phyloP scores from a whole-genome alignment of 2,797 vertebrate genomes.

The Australoheros facetus region DNA sequence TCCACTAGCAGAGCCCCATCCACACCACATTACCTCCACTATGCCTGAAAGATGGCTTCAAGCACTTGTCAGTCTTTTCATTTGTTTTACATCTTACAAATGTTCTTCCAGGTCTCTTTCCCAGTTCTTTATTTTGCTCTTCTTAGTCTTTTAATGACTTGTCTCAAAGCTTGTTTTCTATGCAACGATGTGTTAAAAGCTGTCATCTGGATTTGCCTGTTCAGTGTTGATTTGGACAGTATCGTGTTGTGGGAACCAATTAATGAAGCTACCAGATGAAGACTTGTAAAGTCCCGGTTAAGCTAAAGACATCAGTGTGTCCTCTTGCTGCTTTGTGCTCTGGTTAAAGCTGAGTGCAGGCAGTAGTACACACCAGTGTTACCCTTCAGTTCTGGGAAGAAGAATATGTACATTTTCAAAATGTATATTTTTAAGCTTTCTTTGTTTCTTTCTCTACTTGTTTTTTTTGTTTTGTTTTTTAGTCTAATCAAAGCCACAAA shows the following conservation, averaged over 20 bases:
- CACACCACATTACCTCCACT: neutral
- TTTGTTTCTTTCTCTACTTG: too few species aligned
- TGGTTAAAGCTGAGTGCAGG: neutral
- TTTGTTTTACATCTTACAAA: neutral
- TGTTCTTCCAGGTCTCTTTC: neutral
- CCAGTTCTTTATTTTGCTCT: neutral
- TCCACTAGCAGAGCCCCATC: neutral
- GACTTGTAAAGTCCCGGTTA: neutral
- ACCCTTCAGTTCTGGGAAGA: too few species aligned
- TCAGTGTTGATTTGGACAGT: neutral
- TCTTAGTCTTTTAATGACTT: neutral
- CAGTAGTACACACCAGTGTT: too few species aligned
- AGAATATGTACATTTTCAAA: too few species aligned
- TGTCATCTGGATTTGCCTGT: neutral
- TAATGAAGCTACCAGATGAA: neutral
- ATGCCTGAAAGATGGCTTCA: neutral
- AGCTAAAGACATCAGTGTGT: neutral
- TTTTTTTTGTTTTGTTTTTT: too few species aligned
- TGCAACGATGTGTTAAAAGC: neutral
- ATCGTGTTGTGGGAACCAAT: neutral
- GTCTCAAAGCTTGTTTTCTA: neutral
- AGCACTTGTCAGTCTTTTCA: neutral
- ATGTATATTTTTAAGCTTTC: too few species aligned
- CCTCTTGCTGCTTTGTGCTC: neutral
- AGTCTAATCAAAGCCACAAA: too few species aligned